Percentiles rank a stretch among this genome's conserved stretches.
phyloP scores from a whole-genome alignment of 2,113 vertebrate species.

The Alouatta palliata region DNA sequence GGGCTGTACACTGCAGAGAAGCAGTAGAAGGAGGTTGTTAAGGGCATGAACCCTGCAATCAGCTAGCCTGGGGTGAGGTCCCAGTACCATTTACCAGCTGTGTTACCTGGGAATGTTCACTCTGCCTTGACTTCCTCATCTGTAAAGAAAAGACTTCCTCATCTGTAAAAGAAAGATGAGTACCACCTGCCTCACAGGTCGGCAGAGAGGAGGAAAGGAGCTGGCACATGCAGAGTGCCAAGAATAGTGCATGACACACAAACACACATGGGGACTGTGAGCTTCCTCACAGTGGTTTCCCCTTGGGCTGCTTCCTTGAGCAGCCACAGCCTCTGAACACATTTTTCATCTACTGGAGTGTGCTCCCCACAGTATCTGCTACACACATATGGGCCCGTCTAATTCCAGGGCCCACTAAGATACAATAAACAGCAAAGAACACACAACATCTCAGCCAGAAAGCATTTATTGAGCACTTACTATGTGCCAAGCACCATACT shows the following conservation, averaged over 20 bases:
- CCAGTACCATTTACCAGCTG: not conserved
- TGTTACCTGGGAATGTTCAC: not conserved
- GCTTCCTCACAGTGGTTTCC: not conserved
- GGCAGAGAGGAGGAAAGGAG: not conserved
- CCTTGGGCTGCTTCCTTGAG: not conserved
- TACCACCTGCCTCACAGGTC: not conserved
- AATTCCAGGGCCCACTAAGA: not conserved
- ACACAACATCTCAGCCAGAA: not conserved
- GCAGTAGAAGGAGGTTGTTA: not conserved
- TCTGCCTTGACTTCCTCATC: slow-evolving; percentile 15
- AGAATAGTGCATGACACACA: rapidly evolving
- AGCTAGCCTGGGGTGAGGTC: not conserved
- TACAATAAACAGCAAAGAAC: not conserved
- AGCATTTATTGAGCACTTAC: not conserved
- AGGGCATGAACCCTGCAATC: not conserved
- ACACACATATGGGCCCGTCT: not conserved
- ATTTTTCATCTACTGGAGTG: not conserved
- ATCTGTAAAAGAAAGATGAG: not conserved
- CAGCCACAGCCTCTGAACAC: not conserved
- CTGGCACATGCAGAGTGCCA: not conserved
- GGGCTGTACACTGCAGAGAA: not conserved
- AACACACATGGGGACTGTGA: not conserved
- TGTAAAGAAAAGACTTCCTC: not conserved
- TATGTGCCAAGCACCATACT: not conserved
- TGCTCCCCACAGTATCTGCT: not conserved